phyloP scores from a whole-genome alignment of 2,888 invertebrate species.

The Drosophila macrospina region DNA sequence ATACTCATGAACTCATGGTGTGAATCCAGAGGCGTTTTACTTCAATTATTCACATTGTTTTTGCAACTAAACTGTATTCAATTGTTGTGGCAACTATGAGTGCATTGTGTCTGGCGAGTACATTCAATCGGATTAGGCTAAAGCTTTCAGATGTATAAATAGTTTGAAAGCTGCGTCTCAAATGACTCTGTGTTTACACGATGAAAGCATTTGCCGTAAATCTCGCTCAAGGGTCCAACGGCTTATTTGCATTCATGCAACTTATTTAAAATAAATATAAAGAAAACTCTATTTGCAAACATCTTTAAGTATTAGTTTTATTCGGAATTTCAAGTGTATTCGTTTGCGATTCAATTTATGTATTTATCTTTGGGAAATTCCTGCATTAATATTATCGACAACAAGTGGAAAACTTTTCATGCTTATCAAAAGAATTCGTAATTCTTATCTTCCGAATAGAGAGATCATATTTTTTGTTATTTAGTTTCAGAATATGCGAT shows the following conservation, averaged over 20 bases:
- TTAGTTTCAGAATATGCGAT: no score
- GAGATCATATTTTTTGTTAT: no score
- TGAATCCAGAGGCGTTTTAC: neutral
- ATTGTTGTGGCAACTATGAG: neutral
- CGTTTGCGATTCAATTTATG: no score
- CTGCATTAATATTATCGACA: neutral
- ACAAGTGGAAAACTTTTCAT: neutral
- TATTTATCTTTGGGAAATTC: no score
- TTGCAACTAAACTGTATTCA: slow-evolving; percentile 6
- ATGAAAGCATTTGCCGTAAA: neutral
- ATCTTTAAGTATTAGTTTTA: neutral
- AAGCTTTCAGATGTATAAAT: neutral
- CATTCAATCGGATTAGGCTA: slow-evolving; percentile 3
- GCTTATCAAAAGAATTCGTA: no score
- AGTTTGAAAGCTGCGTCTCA: neutral
- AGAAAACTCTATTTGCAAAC: neutral
- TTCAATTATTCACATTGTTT: slow-evolving; percentile 26
- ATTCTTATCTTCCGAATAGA: no score
- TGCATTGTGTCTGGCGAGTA: slow-evolving; percentile 2
- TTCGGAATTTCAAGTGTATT: neutral
- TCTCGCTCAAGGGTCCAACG: no score
- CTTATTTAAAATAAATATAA: no score
- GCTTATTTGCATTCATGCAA: no score
- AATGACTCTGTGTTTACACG: neutral
- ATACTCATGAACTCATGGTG: neutral